phyloP scores from a whole-genome alignment of 2,113 vertebrate genomes.

The Melanerpes aurifrons region DNA sequence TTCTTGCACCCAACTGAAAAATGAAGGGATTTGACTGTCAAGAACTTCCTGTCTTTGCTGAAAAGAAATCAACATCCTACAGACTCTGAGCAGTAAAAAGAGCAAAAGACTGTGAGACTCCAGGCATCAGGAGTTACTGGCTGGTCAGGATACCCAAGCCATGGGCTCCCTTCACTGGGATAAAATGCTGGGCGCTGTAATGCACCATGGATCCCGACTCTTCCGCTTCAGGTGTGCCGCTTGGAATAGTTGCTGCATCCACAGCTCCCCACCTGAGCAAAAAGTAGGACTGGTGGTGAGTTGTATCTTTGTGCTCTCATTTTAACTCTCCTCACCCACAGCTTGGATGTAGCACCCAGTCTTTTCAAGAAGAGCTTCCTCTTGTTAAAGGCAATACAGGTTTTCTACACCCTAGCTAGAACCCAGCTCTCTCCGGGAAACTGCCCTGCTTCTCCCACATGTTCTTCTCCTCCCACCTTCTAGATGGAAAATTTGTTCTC shows the following conservation, averaged over 20 bases:
- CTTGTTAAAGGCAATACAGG: neutral
- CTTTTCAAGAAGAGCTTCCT: neutral
- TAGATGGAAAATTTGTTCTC: neutral
- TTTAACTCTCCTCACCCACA: neutral
- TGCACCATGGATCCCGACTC: neutral
- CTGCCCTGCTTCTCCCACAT: neutral
- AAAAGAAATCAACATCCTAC: neutral
- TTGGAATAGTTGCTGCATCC: conserved; percentile 21
- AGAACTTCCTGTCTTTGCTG: neutral
- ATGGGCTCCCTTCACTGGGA: neutral
- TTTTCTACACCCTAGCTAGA: neutral
- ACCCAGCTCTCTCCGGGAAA: neutral
- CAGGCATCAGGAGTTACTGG: neutral
- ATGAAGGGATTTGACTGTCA: neutral
- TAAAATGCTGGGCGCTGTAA: neutral
- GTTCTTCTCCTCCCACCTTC: neutral
- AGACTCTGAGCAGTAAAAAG: neutral
- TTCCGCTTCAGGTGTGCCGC: neutral
- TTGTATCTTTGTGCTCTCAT: neutral
- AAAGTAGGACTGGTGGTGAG: conserved; percentile 79
- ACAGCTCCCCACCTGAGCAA: conserved; percentile 76
- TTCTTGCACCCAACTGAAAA: neutral
- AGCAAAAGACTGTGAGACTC: neutral
- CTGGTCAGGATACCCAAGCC: neutral
- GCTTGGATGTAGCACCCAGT: neutral